Conservation (phyloP, 2,888 invertebrate genomes). For the Amphimallon solstitiale region DNA sequence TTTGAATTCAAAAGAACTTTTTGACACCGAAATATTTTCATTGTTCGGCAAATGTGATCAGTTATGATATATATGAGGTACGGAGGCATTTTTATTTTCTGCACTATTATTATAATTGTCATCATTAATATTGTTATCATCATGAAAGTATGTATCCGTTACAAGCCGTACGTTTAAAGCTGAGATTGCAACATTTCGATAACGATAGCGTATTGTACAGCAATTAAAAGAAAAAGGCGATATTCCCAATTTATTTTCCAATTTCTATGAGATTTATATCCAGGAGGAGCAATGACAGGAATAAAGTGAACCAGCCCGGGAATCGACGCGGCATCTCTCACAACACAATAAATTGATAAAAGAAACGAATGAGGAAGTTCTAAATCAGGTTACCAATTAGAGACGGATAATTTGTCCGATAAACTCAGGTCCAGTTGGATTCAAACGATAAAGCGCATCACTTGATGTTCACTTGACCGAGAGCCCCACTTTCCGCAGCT, state of each 20-base stretch:
- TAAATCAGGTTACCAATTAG: slow-evolving; percentile 61
- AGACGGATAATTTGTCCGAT: slow-evolving; percentile 59
- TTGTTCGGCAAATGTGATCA: too few species aligned
- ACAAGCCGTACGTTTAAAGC: too few species aligned
- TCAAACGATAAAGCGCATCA: slow-evolving; percentile 51
- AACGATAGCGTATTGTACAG: neutral
- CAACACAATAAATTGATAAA: slow-evolving; percentile 52
- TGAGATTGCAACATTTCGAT: too few species aligned
- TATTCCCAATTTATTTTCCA: slow-evolving; percentile 18
- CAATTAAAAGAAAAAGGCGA: neutral
- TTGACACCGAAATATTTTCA: too few species aligned
- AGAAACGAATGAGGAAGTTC: slow-evolving; percentile 52
- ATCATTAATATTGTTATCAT: too few species aligned
- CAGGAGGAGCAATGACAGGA: slow-evolving; percentile 19
- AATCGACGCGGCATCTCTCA: slow-evolving; percentile 33
- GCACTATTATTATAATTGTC: too few species aligned
- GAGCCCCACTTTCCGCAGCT: slow-evolving; percentile 41
- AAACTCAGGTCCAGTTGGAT: slow-evolving; percentile 55
- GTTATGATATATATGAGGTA: too few species aligned
- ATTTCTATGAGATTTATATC: slow-evolving; percentile 19
- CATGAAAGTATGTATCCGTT: too few species aligned
- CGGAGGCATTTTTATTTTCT: too few species aligned
- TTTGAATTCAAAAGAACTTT: too few species aligned
- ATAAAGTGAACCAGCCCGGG: slow-evolving; percentile 26
- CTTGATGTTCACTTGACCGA: slow-evolving; percentile 53